These are phyloP conservation scores for Strigops habroptila DNA, from an alignment of 2,113 vertebrate genomes.

Conservation along the genomic window DNA sequence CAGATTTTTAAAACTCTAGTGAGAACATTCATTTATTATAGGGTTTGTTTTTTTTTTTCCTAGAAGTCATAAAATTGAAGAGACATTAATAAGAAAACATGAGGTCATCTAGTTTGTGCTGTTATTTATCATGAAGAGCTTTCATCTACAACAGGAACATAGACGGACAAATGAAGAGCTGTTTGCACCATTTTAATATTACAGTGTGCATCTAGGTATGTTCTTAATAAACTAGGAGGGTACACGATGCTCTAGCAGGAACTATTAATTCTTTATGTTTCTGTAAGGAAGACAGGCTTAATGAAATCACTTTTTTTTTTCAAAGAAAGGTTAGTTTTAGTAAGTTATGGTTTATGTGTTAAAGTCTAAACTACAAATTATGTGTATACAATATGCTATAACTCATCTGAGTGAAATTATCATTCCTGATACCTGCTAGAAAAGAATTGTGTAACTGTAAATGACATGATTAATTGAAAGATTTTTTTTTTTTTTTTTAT, in stretches of 20 bases:
- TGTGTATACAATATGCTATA: not conserved
- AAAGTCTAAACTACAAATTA: not conserved
- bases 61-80: not conserved
- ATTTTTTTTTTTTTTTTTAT: not conserved
- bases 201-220: not conserved
- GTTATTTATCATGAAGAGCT: not conserved
- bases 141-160: not conserved
- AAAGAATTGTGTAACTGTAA: not conserved
- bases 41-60: not conserved
- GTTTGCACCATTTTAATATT: not conserved
- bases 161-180: not conserved
- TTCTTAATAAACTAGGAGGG: not conserved
- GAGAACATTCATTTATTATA: not conserved
- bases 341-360: not conserved
- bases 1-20: not conserved
- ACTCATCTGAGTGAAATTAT: not conserved
- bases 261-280: not conserved
- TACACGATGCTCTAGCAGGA: not conserved
- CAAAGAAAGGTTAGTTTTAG: not conserved
- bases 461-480: not conserved
- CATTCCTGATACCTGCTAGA: not conserved
- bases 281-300: not conserved
- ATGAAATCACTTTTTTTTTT: not conserved
- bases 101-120: not conserved
- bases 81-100: not conserved